Base-by-base conservation (phyloP, 2,113 vertebrate genomes). In the Eretmochelys imbricata region DNA sequence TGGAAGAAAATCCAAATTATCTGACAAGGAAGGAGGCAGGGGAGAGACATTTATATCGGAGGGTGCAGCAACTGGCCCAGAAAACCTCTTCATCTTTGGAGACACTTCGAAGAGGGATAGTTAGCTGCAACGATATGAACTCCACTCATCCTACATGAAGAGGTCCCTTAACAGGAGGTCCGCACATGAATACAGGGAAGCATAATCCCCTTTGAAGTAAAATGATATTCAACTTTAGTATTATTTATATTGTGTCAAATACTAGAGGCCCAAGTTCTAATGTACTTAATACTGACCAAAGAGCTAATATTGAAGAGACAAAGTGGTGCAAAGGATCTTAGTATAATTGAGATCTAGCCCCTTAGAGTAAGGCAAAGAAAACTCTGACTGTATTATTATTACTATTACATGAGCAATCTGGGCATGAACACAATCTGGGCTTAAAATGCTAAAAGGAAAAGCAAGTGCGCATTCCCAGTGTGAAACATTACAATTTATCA, bases 221-320 rank as follows among this genome's bases (percentile, higher is more conserved):
- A 85, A 62, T 3, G 29, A 9, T 80, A 93, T 55, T 91, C 82
- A 6, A 5, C 55, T 65, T 65, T 65, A 5, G 83, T 78, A 53
- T 78, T 50, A 78, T 0, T 2, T 1, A 31, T 4, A 55, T 81
- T 88, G 9, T 51, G 84, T 8, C 19, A 12, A 0, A 0, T 82
- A 86, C 79, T 57, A 54, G 51, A 80, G 65, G 13, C 88, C 14
- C 88, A 2, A 0, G 0, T n/a, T 27, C 84, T 53, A 80, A 1
- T 24, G 62, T 69, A 3, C 75, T 46, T 82, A 62, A 82, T 4
- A 8, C 2, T 69, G 49, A 65, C 13, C 79, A 1, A 75, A 85
- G 6, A 42, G 25, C 10, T 80, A 50, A 57, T 0, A 0, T n/a
- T 31, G 31, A 90, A 82, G 2, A 87, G 11, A 27, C 1, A 3